A percentile compares a stretch with the other conserved stretches of the same genome.
phyloP scores from a whole-genome alignment of 2,797 vertebrate species.

The Microctenopoma stevenorrisi region DNA sequence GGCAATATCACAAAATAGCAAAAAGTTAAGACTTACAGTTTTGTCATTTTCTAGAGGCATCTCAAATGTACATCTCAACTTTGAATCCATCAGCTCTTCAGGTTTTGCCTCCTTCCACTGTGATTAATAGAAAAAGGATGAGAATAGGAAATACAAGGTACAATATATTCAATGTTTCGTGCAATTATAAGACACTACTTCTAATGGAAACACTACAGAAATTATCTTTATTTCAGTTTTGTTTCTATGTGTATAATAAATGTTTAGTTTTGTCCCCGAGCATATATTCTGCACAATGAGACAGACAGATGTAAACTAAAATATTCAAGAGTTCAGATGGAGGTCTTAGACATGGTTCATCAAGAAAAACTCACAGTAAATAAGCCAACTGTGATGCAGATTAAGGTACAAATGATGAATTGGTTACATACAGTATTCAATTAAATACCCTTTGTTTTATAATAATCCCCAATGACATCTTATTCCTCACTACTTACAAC shows the following conservation, averaged over 20 bases:
- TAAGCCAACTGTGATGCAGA: background rate
- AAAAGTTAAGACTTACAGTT: conserved; percentile 81
- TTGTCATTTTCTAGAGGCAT: conserved; percentile 94
- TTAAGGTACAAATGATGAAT: background rate
- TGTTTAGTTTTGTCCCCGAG: background rate
- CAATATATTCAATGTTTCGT: too few species aligned
- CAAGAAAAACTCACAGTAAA: background rate
- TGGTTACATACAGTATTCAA: background rate
- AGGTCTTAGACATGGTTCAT: background rate
- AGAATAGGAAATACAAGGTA: background rate
- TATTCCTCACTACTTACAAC: conserved; percentile 87
- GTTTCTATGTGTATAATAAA: background rate
- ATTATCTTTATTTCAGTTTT: background rate
- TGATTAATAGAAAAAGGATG: conserved; percentile 21
- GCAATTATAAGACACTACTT: background rate
- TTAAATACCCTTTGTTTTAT: background rate
- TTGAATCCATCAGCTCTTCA: conserved; percentile 96
- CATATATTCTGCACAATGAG: background rate
- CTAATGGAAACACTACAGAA: background rate
- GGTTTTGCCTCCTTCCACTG: conserved; percentile 98
- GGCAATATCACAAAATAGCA: background rate
- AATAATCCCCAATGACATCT: background rate
- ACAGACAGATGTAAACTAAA: background rate
- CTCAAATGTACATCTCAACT: conserved; percentile 95
- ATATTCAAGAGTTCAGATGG: conserved; percentile 6